These are phyloP conservation scores for Tricholaema leucomelas DNA, from an alignment of 2,113 vertebrate species.

Conservation along the genomic window DNA sequence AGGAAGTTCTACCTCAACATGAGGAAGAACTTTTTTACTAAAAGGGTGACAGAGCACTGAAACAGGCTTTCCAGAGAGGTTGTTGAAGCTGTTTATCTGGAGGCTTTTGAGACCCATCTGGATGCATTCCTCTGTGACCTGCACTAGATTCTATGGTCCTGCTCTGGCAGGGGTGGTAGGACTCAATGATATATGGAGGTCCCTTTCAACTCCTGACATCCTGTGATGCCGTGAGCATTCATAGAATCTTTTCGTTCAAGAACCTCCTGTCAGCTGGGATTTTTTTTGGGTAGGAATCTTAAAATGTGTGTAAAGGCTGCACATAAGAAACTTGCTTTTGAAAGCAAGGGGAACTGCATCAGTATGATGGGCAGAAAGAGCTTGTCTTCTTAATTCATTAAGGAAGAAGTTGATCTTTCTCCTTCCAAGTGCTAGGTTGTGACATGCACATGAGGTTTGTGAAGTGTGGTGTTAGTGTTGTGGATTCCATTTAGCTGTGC, in stretches of 20 bases:
- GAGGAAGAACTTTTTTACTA: no score
- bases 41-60: no score
- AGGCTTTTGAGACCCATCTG: no score
- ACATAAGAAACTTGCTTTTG: not conserved
- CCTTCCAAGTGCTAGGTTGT: not conserved
- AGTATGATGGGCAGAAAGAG: not conserved
- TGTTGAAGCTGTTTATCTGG: no score
- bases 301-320: not conserved
- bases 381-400: not conserved
- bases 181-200: no score
- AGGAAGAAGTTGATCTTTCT: not conserved
- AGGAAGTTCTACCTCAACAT: no score
- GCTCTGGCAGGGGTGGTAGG: no score
- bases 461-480: not conserved
- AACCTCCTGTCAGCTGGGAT: not conserved
- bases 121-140: no score
- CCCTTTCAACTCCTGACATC: no score
- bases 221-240: not conserved
- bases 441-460: not conserved
- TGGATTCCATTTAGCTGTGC: not conserved
- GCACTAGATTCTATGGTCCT: no score
- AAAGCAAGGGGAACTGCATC: not conserved
- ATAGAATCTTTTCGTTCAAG: not conserved
- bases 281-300: not conserved
- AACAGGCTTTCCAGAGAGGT: no score